A percentile compares a stretch with the other conserved stretches of the same genome.
phyloP scores from a whole-genome alignment of 2,113 vertebrate species.

The Lipophrys pholis region DNA sequence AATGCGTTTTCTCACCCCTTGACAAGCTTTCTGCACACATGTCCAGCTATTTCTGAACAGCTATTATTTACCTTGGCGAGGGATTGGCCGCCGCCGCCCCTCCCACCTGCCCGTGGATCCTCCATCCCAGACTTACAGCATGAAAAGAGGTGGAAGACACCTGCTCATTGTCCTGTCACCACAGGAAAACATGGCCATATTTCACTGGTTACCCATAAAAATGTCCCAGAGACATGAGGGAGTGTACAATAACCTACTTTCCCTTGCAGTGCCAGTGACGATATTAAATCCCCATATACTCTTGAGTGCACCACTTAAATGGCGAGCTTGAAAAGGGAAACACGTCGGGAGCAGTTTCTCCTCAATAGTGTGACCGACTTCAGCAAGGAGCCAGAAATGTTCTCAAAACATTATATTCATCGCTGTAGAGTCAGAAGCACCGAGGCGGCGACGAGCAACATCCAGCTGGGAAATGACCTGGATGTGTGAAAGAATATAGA shows the following conservation, averaged over 20 bases:
- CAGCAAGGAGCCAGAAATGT: too few species aligned
- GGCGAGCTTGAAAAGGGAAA: slow-evolving; percentile 5
- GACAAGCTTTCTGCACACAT: background rate
- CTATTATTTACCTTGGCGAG: background rate
- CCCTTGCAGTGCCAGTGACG: background rate
- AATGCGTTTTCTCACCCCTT: background rate
- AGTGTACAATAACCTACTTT: background rate
- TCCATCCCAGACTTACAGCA: background rate
- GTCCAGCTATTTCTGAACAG: background rate
- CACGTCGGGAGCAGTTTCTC: background rate
- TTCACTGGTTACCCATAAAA: slow-evolving; percentile 10
- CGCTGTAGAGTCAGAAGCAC: too few species aligned
- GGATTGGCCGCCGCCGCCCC: background rate
- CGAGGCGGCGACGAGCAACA: too few species aligned
- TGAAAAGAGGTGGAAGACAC: slow-evolving; percentile 2
- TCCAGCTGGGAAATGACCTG: too few species aligned
- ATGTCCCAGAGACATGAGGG: background rate
- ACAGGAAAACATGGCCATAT: slow-evolving; percentile 9
- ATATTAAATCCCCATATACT: background rate
- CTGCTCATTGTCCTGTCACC: slow-evolving; percentile 28
- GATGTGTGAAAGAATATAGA: too few species aligned
- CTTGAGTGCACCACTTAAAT: background rate
- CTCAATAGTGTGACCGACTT: background rate
- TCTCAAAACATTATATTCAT: too few species aligned
- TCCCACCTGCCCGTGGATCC: slow-evolving; percentile 1